Conservation (phyloP, 1,140 invertebrate species). For the Mizuhopecten yessoensis region DNA sequence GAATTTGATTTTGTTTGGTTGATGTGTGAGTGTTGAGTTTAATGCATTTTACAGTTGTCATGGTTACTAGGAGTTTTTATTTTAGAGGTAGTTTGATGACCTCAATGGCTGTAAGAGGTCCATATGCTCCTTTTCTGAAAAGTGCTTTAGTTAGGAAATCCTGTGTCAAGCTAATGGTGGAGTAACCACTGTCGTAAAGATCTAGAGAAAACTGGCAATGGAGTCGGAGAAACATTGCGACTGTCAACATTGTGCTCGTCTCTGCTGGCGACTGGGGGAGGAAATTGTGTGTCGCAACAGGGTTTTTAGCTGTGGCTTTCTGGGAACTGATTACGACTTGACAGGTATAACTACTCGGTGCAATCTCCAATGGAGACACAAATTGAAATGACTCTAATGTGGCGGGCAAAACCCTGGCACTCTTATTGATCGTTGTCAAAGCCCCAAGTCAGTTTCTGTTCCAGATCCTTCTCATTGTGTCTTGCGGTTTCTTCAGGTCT, state of each 20-base stretch:
- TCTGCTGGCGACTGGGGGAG: conserved; percentile 13
- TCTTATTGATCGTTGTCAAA: conserved; percentile 34
- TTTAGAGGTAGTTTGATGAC: conserved; percentile 6
- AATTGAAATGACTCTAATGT: conserved; percentile 39
- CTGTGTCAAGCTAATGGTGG: conserved; percentile 9
- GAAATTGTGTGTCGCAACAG: conserved; percentile 31
- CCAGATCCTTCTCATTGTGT: conserved; percentile 7
- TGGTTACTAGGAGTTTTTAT: background rate
- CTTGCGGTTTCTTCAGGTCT: conserved; percentile 31
- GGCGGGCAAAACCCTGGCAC: conserved; percentile 20
- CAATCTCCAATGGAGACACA: conserved; percentile 32
- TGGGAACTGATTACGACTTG: background rate
- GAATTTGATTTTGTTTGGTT: background rate
- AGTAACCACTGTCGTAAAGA: conserved; percentile 22
- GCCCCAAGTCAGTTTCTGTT: background rate
- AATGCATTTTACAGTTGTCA: conserved; percentile 20
- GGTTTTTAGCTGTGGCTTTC: conserved; percentile 37
- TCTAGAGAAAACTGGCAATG: background rate
- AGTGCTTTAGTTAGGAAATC: conserved; percentile 38
- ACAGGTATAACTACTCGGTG: conserved; percentile 25
- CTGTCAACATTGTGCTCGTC: conserved; percentile 30
- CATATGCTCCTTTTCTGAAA: background rate
- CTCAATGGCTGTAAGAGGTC: background rate
- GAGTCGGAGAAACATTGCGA: conserved; percentile 4
- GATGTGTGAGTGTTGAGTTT: background rate